phyloP scores from a whole-genome alignment of 2,113 vertebrate genomes.

The Centropus bengalensis region DNA sequence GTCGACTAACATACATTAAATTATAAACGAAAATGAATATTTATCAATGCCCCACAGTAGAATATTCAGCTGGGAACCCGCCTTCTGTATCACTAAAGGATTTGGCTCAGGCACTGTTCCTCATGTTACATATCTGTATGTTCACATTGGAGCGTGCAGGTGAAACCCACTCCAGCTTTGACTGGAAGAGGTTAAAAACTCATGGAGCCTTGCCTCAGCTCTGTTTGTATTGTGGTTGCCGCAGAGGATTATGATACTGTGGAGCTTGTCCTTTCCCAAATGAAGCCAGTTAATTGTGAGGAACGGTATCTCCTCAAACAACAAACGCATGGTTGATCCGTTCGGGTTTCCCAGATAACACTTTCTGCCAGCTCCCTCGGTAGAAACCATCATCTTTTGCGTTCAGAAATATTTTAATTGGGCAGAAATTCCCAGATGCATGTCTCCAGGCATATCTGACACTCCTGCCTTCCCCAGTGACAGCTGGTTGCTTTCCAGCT shows the following conservation, averaged over 20 bases:
- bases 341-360: not conserved
- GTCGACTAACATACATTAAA: not conserved
- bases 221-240: not conserved
- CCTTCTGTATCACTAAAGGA: not conserved
- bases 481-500: constrained; percentile 48
- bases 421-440: constrained; percentile 37
- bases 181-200: not conserved
- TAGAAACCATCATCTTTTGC: constrained; percentile 1
- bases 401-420: constrained; percentile 39
- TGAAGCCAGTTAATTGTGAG: not conserved
- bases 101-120: not conserved
- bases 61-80: not conserved
- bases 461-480: constrained; percentile 1
- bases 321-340: fast-evolving
- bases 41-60: not conserved
- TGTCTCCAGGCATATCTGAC: constrained; percentile 26
- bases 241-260: not conserved
- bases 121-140: not conserved
- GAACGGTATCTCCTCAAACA: fast-evolving
- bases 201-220: not conserved
- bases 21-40: not conserved
- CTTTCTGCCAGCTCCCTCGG: not conserved
- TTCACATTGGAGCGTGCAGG: not conserved
- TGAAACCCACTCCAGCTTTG: not conserved
- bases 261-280: not conserved